Conservation (phyloP, 2,113 vertebrate species). For the Engystomops pustulosus region DNA sequence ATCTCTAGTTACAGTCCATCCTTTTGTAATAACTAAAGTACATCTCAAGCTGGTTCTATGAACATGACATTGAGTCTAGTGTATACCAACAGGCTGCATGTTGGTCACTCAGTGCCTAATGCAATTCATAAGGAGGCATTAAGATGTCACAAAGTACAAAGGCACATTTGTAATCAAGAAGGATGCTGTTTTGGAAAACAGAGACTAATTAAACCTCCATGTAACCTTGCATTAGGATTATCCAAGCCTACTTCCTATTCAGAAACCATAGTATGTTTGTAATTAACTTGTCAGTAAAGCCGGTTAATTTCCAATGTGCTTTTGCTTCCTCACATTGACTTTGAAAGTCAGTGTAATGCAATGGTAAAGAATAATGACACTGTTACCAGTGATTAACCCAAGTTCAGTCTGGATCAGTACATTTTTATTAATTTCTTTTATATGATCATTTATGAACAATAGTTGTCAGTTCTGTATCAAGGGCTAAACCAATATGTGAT, state of each 20-base stretch:
- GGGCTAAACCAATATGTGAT: background rate
- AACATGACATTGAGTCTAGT: background rate
- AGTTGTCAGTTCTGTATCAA: background rate
- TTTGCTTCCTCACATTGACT: background rate
- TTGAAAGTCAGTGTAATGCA: background rate
- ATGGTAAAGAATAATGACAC: background rate
- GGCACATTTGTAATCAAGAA: background rate
- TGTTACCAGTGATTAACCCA: no score
- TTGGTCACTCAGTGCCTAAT: background rate
- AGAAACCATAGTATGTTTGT: background rate
- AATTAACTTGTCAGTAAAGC: background rate
- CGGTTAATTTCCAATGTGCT: background rate
- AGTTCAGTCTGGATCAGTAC: background rate
- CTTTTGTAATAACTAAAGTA: background rate
- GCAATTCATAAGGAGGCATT: background rate
- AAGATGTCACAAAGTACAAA: background rate
- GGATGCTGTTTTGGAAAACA: background rate
- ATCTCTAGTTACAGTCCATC: background rate
- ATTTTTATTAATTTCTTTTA: background rate
- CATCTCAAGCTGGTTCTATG: background rate
- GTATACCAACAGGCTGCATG: background rate
- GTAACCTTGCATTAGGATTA: background rate
- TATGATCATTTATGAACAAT: no score
- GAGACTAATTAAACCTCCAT: background rate
- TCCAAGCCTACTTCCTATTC: background rate